phyloP scores from a whole-genome alignment of 2,113 vertebrate genomes.

The Oncorhynchus masou region DNA sequence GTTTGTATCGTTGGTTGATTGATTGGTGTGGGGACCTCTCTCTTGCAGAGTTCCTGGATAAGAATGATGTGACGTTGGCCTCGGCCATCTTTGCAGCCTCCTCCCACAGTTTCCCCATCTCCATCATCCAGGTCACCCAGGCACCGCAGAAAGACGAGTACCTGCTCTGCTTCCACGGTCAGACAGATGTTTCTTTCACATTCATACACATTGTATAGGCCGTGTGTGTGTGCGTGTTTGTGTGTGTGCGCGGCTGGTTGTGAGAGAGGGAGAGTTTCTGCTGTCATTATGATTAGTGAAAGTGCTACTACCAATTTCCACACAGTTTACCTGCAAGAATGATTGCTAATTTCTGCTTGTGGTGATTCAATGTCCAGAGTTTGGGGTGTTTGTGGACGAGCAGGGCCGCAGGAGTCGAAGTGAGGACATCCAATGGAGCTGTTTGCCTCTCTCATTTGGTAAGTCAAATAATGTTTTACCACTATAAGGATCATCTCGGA shows the following conservation, averaged over 20 bases:
- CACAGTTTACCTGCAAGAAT: too few relatives aligned
- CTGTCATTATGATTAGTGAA: too few relatives aligned
- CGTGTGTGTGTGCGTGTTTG: too few relatives aligned
- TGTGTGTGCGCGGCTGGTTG: too few relatives aligned
- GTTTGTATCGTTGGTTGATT: not conserved
- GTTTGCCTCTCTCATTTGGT: slow-evolving; percentile 96
- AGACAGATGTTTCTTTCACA: slow-evolving; percentile 23
- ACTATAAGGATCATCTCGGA: too few relatives aligned
- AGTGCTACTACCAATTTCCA: too few relatives aligned
- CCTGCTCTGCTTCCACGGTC: slow-evolving; percentile 97
- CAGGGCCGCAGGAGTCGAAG: slow-evolving; percentile 93
- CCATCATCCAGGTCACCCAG: slow-evolving; percentile 93
- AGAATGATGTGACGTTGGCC: slow-evolving; percentile 93
- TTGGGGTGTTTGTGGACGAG: slow-evolving; percentile 96
- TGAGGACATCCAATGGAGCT: slow-evolving; percentile 97
- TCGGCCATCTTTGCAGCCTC: slow-evolving; percentile 94
- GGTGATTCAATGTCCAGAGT: slow-evolving; percentile 75
- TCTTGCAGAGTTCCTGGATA: slow-evolving; percentile 93
- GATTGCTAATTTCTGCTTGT: too few relatives aligned
- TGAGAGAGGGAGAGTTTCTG: too few relatives aligned
- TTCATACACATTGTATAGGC: not conserved
- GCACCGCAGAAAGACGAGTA: slow-evolving; percentile 94
- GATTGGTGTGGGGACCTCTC: not conserved
- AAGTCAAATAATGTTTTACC: slow-evolving; percentile 33
- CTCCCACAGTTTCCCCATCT: slow-evolving; percentile 96